phyloP scores from a whole-genome alignment of 2,888 invertebrate genomes.

The Hanleya hanleyi region DNA sequence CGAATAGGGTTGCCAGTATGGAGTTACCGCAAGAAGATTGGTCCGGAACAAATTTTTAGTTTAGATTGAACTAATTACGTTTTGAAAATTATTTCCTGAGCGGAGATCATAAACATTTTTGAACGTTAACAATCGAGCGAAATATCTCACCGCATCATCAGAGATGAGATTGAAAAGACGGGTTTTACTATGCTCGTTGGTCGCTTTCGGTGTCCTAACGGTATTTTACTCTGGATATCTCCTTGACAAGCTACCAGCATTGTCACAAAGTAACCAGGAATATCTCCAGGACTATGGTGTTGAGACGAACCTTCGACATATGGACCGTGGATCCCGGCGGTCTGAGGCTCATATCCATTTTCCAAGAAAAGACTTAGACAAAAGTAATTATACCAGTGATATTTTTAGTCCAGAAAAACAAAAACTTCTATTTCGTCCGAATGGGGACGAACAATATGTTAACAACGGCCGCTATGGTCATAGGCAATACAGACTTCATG shows the following conservation, averaged over 20 bases:
- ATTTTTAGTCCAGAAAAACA: slow-evolving; percentile 11
- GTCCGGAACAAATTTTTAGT: not conserved
- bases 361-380: slow-evolving; percentile 52
- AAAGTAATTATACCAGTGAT: slow-evolving; percentile 55
- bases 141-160: no score
- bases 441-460: not conserved
- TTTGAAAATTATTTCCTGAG: no score
- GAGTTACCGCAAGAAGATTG: not conserved
- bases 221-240: not conserved
- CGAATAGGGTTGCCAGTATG: no score
- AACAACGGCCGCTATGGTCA: not conserved
- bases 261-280: not conserved
- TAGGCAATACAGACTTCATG: not conserved
- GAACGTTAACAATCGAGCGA: no score
- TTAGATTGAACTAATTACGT: no score
- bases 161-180: slow-evolving; percentile 6
- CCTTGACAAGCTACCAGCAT: not conserved
- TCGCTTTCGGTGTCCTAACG: not conserved
- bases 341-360: slow-evolving; percentile 49
- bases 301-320: not conserved
- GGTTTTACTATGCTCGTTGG: not conserved
- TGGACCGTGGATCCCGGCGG: not conserved
- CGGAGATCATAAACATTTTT: no score
- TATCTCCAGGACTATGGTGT: not conserved
- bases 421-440: not conserved